Evolutionary conservation across 2,888 invertebrate species (phyloP), one percentile per base, ranked within the genome.

Genomic region (Subacronicta megacephala): DNA sequence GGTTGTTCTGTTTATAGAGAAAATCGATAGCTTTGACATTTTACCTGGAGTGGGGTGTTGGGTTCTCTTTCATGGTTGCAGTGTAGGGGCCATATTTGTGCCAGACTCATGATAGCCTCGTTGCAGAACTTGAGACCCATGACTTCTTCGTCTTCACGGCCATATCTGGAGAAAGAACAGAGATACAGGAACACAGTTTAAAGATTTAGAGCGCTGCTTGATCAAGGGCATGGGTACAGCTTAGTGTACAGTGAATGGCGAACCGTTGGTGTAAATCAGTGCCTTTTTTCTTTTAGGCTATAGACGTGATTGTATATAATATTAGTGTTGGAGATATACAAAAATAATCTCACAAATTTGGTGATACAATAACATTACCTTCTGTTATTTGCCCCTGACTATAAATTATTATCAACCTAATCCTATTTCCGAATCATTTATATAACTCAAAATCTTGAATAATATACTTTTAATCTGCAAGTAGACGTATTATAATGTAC

Each of bases 101-200:
- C 96, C 54, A 98, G 95, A 81, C 98, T 97, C 96, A 99, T 97
- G 84, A 99, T 97, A 50, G 99, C 98, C 92, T 99, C 99, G 88
- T 99, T 99, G 94, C 99, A 98, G 94, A 99, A 99, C 83, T 99
- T 98, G 72, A 99, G 95, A 0, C 99, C 99, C 96, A 99, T 98
- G 18, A 99, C 99, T 90, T 99, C 99, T 86, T 99, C 97, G 87
- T 99, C 99, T 93, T 99, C 99, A 42, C 99, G 95, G 0, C 99
- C 99, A 85, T 99, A 99, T 75, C 96, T 96, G 86, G n/a, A 75
- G 73, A 57, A 59, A 72, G 5, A 29, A 23, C 6, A 9, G 10
- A 31, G 31, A n/a, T n/a, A 31, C 6, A 31, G 6, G 31, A n/a
- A 5, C 31, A n/a, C n/a, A n/a, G n/a, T n/a, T n/a, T n/a, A n/a